These are phyloP conservation scores for Paraescarpia echinospica DNA, from an alignment of 1,140 invertebrate genomes.

Conservation along the genomic window DNA sequence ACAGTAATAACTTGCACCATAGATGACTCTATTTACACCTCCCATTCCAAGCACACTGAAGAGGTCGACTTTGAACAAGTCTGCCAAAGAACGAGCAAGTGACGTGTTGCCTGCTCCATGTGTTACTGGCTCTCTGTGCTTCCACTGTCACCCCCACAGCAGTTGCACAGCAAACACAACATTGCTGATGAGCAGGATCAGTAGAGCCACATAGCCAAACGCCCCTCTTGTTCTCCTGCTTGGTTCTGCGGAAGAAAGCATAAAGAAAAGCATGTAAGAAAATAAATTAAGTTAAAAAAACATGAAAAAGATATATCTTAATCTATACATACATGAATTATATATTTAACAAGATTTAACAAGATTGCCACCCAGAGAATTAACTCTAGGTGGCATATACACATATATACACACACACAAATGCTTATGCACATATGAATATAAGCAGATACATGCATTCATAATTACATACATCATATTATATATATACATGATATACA, in stretches of 20 bases:
- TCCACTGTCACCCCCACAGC: constrained; percentile 22
- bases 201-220: constrained; percentile 49
- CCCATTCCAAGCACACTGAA: background rate
- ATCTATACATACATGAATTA: too few species aligned
- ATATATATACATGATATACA: too few species aligned
- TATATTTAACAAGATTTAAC: too few species aligned
- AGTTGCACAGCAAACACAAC: constrained; percentile 45
- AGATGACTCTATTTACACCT: background rate
- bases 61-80: background rate
- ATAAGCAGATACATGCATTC: too few species aligned
- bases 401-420: too few species aligned
- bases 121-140: background rate
- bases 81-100: background rate
- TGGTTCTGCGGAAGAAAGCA: constrained; percentile 38
- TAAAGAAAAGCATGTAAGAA: too few species aligned
- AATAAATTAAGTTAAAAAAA: too few species aligned
- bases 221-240: constrained; percentile 47
- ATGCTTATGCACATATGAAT: too few species aligned
- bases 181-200: constrained; percentile 47
- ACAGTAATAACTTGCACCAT: background rate
- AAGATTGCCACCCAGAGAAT: too few species aligned
- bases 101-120: background rate
- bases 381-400: too few species aligned
- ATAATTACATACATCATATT: too few species aligned
- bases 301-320: too few species aligned